Conservation (phyloP, 2,797 vertebrate species). For the Xenops minutus region DNA sequence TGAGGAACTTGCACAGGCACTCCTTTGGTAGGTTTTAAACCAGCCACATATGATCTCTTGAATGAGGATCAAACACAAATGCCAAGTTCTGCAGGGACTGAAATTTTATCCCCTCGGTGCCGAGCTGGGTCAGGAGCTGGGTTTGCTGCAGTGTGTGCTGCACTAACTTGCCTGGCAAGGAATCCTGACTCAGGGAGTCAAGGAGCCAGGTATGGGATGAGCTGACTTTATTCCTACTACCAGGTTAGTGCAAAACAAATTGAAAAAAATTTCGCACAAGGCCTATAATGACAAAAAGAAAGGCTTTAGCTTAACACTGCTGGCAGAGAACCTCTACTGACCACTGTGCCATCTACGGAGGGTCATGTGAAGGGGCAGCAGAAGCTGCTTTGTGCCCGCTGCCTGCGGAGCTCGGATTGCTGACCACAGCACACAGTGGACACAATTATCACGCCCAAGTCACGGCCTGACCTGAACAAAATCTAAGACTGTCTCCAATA, state of each 20-base stretch:
- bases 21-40: slow-evolving; percentile 24
- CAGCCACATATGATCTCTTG: background rate
- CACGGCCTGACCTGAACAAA: slow-evolving; percentile 2
- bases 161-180: background rate
- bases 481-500: background rate
- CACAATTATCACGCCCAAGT: background rate
- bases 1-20: background rate
- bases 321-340: background rate
- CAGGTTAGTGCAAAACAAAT: background rate
- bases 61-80: background rate
- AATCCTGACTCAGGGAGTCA: background rate
- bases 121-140: background rate
- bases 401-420: background rate
- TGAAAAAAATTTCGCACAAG: background rate
- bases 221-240: background rate
- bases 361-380: background rate
- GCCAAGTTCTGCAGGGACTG: background rate
- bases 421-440: background rate
- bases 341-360: fast-evolving
- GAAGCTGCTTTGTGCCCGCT: background rate
- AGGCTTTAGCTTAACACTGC: background rate
- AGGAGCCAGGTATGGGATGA: background rate
- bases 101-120: background rate
- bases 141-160: background rate
- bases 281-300: background rate